Evolutionary conservation across 2,888 invertebrate species (phyloP), one percentile per base, ranked within the genome.

Genomic region (Aethes cnicana): DNA sequence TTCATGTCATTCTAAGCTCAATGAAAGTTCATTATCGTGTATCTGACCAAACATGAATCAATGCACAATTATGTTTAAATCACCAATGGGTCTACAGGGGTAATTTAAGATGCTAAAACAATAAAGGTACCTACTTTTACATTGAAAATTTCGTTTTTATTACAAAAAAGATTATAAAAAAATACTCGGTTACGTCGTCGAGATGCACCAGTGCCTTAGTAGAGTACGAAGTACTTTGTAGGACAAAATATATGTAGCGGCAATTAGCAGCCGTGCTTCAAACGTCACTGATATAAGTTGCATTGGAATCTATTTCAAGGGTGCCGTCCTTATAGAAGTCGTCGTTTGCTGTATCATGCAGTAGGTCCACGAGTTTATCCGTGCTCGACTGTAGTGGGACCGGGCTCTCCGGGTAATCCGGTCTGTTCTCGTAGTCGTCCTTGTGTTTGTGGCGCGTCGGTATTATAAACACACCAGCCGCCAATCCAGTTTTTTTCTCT

Each of bases 341-440:
- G 14, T 73, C 62, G 3, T 55, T 54, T 2, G 60, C 46, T 32
- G 47, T 68, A 0, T 83, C 79, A 17, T 72, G 70, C 3, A 86
- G 66, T 28, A 84, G 75, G 25, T 84, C 78, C 33, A 85, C 74
- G 21, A 86, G 55, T 57, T 77, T 76, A 12, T 79, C 82, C 1
- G 74, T 77, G 12, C 70, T 80, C 0, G 72, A 63, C 23, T 75
- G 74, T n/a, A 74, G 57, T 1, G 69, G 73, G 4, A 72, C 65
- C 0, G 79, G 79, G 47, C 80, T 77, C 58, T 88, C 88, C 0
- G 88, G 88, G 30, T 86, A 89, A 56, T 89, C 88, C 0, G 88
- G 88, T 30, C 88, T 70, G 26, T 74, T 76, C 8, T 74, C 67
- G 28, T 80, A 84, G 1, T 69, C 72, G 11, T 83, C 70, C 1